Conservation (phyloP, 2,888 invertebrate genomes). For the Cosmorhoe ocellata region DNA sequence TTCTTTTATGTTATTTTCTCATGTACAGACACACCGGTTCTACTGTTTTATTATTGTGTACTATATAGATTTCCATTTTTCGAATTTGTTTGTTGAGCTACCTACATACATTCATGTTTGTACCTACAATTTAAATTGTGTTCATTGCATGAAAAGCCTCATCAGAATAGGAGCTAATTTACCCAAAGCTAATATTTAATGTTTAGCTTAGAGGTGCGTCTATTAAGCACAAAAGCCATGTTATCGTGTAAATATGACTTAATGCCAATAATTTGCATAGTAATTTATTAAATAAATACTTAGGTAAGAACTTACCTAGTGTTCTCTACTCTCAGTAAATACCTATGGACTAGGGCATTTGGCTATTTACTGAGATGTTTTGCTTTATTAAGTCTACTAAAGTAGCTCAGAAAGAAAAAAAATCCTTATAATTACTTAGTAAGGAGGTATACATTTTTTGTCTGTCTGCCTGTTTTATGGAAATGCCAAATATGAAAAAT, state of each 20-base stretch:
- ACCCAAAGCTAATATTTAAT: conserved; percentile 29
- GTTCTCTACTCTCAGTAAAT: too few species aligned
- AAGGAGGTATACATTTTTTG: too few species aligned
- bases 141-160: conserved; percentile 26
- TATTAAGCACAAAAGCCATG: conserved; percentile 28
- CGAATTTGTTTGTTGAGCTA: conserved; percentile 13
- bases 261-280: conserved; percentile 32
- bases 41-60: too few species aligned
- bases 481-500: too few species aligned
- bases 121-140: conserved; percentile 23
- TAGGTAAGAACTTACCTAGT: too few species aligned
- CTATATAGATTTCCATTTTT: conserved; percentile 4
- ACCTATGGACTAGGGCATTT: not conserved
- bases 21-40: too few species aligned
- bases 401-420: too few species aligned
- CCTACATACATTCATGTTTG: conserved; percentile 26
- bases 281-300: conserved; percentile 25
- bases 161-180: conserved; percentile 32
- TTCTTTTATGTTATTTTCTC: too few species aligned
- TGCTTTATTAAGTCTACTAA: too few species aligned
- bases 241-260: conserved; percentile 27
- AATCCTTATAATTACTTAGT: too few species aligned
- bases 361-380: too few species aligned
- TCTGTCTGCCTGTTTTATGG: too few species aligned
- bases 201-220: conserved; percentile 30